These are phyloP conservation scores for Maconellicoccus hirsutus DNA, from an alignment of 1,140 invertebrate genomes.

Conservation along the genomic window DNA sequence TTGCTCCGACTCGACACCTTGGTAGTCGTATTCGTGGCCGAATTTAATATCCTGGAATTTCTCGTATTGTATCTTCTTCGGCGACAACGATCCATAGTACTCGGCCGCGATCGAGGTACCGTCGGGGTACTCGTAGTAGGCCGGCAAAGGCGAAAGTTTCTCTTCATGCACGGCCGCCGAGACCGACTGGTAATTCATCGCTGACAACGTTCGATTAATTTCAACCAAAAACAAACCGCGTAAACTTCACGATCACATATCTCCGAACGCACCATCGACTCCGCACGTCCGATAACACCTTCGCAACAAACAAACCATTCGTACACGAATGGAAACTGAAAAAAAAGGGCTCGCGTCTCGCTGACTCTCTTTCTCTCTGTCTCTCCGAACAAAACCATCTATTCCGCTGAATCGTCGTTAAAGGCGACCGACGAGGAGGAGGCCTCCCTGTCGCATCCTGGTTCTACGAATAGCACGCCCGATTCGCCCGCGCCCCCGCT, in stretches of 20 bases:
- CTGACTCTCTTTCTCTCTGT: too few species aligned
- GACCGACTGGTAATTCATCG: neutral
- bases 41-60: slow-evolving; percentile 5
- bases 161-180: too few species aligned
- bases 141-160: neutral
- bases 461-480: neutral
- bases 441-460: neutral
- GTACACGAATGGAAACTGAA: too few species aligned
- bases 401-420: neutral
- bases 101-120: neutral
- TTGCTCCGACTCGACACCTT: neutral
- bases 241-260: neutral
- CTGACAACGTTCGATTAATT: neutral
- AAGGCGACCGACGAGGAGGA: too few species aligned
- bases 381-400: neutral
- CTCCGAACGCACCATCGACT: neutral
- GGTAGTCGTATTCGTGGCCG: neutral
- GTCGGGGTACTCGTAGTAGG: neutral
- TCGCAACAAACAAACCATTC: too few species aligned
- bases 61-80: neutral
- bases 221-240: neutral
- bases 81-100: neutral
- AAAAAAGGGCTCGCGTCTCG: too few species aligned
- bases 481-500: neutral
- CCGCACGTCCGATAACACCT: too few species aligned